Evolutionary conservation across 2,113 vertebrate species (phyloP), one percentile per base, ranked within the genome.

Genomic region (Rhea pennata): DNA sequence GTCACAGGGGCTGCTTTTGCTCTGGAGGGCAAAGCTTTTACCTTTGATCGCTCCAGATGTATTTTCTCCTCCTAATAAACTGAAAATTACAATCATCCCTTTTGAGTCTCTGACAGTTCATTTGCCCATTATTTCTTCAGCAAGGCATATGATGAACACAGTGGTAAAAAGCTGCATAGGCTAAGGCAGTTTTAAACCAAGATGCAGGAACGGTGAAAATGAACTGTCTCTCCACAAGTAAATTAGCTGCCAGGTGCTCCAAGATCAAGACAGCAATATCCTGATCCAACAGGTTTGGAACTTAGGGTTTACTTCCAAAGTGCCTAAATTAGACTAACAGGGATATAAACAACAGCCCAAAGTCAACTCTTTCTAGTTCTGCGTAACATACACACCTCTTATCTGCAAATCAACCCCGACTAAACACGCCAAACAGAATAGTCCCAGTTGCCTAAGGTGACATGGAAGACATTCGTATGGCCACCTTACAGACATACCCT

Each of bases 11-110:
- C 78, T 90, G 84, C 58, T 70, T 87, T 88, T 93, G 75, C 90
- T 97, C 90, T 1, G 0, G 67, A 93, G 85, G 87, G 93, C 85
- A 95, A 67, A 92, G 69, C 79, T 80, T 88, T 70, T 88, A 83
- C 59, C 90, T 97, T 95, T 96, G 94, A 96, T 95, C 90, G 83
- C 71, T 89, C 77, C 92, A 95, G 87, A 93, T 88, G 79, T 56
- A 88, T 87, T 93, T 93, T 94, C 75, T 93, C 33, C 51, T 92
- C 51, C 64, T 77, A 95, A 93, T 88, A 96, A 93, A 95, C 85
- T 74, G 46, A 94, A 96, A 95, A 95, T 93, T 90, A 39, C 79
- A 83, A 27, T 96, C 82, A 88, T 78, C 54, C 59, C 75, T 93
- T 94, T 90, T 59, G 69, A 23, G 72, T 77, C 72, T 90, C 76